Percentiles rank a stretch among this genome's conserved stretches.
Conservation (phyloP, 1,140 invertebrate genomes). For the Armadillidium nasatum region DNA sequence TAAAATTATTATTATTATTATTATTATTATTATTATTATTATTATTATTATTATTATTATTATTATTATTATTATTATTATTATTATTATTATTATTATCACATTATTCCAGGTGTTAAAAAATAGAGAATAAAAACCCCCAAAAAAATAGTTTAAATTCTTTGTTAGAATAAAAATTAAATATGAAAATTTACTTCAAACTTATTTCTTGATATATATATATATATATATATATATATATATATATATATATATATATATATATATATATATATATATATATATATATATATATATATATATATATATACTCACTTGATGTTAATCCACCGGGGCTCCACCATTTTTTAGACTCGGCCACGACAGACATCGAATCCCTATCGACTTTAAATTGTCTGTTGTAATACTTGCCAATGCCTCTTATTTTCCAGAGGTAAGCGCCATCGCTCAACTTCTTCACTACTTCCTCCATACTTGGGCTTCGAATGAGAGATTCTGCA, state of each 20-base stretch:
- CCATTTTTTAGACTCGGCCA: constrained; percentile 41
- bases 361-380: constrained; percentile 36
- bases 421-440: constrained; percentile 31
- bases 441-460: constrained; percentile 38
- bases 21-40: no score
- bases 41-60: no score
- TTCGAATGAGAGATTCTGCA: constrained; percentile 34
- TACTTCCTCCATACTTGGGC: constrained; percentile 37
- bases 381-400: constrained; percentile 38
- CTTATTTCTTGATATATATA: constrained; percentile 11
- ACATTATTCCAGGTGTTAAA: no score
- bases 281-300: neutral
- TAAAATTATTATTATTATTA: no score
- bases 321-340: constrained; percentile 32
- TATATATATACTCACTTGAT: constrained; percentile 29
- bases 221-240: neutral
- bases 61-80: no score
- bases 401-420: constrained; percentile 36
- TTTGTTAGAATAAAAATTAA: neutral
- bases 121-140: neutral
- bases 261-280: neutral
- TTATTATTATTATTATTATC: no score
- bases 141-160: constrained; percentile 2
- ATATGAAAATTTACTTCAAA: neutral
- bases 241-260: constrained; percentile 3